These are phyloP conservation scores for Hesperia comma DNA, from an alignment of 2,888 invertebrate species.

Conservation along the genomic window DNA sequence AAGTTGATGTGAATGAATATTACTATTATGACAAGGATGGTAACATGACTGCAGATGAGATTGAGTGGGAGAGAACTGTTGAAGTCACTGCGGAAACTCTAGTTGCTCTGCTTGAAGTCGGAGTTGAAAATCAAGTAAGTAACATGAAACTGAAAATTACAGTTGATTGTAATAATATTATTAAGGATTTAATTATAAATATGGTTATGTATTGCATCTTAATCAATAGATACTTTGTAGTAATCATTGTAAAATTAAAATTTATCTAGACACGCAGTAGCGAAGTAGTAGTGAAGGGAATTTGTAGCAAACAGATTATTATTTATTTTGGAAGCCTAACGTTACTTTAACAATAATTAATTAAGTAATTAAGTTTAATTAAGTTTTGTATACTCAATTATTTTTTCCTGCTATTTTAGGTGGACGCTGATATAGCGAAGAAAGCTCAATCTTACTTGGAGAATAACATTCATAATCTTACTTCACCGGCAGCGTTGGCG, in stretches of 20 bases:
- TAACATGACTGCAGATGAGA: conserved; percentile 76
- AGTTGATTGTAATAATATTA: too few relatives aligned
- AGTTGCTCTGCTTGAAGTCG: conserved; percentile 84
- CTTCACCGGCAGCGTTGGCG: conserved; percentile 84
- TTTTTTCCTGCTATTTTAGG: conserved; percentile 53
- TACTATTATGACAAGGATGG: conserved; percentile 80
- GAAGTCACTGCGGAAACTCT: conserved; percentile 86
- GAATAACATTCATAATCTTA: conserved; percentile 80
- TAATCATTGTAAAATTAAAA: too few relatives aligned
- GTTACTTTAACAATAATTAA: too few relatives aligned
- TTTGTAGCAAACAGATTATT: too few relatives aligned
- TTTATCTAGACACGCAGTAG: too few relatives aligned
- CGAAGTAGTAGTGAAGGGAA: too few relatives aligned
- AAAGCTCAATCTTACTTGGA: conserved; percentile 84
- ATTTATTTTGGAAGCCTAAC: too few relatives aligned
- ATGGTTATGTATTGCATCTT: too few relatives aligned
- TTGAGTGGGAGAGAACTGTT: conserved; percentile 81
- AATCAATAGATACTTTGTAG: too few relatives aligned
- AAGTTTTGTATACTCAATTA: neutral
- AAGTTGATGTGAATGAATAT: conserved; percentile 75
- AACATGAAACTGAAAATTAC: too few relatives aligned
- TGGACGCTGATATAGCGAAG: conserved; percentile 78
- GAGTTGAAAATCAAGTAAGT: conserved; percentile 81
- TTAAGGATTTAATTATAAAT: too few relatives aligned
- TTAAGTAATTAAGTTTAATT: neutral